Percentiles rank a stretch among this genome's conserved stretches.
Evolutionary conservation across 2,888 invertebrate species (phyloP).

Genomic region (Apoda limacodes): DNA sequence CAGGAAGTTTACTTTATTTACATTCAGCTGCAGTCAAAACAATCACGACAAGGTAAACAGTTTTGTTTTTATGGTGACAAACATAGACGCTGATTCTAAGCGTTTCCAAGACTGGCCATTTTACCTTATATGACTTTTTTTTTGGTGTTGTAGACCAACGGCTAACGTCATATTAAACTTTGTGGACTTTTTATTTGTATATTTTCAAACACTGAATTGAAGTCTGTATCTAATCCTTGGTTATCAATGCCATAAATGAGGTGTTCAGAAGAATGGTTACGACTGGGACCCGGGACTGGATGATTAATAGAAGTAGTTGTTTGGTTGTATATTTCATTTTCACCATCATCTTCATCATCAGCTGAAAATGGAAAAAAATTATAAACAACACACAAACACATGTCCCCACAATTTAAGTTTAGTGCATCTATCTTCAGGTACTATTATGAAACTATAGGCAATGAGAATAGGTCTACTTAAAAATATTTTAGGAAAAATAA

Average conservation of each 20-base stretch:
- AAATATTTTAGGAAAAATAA: too few relatives aligned
- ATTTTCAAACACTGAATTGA: slow-evolving; percentile 72
- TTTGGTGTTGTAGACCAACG: not conserved
- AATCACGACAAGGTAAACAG: too few relatives aligned
- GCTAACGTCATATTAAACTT: slow-evolving; percentile 40
- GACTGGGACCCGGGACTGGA: slow-evolving; percentile 53
- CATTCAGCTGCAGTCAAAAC: too few relatives aligned
- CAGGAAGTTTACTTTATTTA: too few relatives aligned
- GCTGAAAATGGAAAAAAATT: slow-evolving; percentile 28
- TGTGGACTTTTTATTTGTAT: slow-evolving; percentile 67
- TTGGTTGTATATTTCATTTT: slow-evolving; percentile 58
- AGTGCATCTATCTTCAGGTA: too few relatives aligned
- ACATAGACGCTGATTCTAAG: too few relatives aligned
- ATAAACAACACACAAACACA: not conserved
- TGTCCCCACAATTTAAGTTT: too few relatives aligned
- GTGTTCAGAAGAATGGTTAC: slow-evolving; percentile 56
- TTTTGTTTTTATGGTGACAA: too few relatives aligned
- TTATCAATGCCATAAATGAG: slow-evolving; percentile 69
- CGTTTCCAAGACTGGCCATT: too few relatives aligned
- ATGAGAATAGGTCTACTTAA: too few relatives aligned
- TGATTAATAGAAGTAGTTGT: slow-evolving; percentile 47
- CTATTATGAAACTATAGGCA: too few relatives aligned
- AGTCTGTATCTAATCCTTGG: slow-evolving; percentile 71
- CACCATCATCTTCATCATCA: slow-evolving; percentile 65
- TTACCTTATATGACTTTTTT: slow-evolving; percentile 4